These are phyloP conservation scores for Pandemis cinnamomeana DNA, from an alignment of 2,888 invertebrate genomes.

Conservation along the genomic window DNA sequence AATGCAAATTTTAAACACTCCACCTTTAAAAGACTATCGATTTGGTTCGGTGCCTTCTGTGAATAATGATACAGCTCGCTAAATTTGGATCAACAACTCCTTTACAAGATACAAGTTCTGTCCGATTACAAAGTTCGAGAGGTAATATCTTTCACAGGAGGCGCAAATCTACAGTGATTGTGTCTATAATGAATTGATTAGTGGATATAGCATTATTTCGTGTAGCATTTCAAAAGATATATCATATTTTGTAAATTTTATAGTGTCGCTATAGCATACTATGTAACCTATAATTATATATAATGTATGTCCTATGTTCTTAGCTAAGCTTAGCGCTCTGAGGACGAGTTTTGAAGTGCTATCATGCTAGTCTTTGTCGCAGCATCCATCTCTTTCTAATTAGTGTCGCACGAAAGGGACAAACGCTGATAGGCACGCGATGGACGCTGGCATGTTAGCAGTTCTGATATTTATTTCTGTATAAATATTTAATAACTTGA, in stretches of 20 bases:
- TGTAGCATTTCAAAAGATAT: slow-evolving; percentile 83
- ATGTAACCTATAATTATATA: slow-evolving; percentile 68
- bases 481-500: slow-evolving; percentile 40
- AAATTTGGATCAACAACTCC: not conserved
- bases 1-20: slow-evolving; percentile 31
- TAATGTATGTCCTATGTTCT: slow-evolving; percentile 76
- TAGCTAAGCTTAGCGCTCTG: slow-evolving; percentile 82
- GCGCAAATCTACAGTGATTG: slow-evolving; percentile 66
- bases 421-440: not conserved
- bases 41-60: slow-evolving; percentile 18
- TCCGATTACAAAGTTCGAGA: not conserved
- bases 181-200: slow-evolving; percentile 80
- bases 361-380: not conserved
- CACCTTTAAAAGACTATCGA: slow-evolving; percentile 37
- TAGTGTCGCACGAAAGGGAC: slow-evolving; percentile 6
- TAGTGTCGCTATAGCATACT: slow-evolving; percentile 81
- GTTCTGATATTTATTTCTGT: slow-evolving; percentile 39
- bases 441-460: slow-evolving; percentile 21
- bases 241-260: slow-evolving; percentile 85
- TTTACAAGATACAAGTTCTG: not conserved
- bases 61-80: not conserved
- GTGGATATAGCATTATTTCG: slow-evolving; percentile 79
- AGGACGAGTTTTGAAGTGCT: slow-evolving; percentile 63
- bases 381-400: slow-evolving; percentile 9
- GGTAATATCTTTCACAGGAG: slow-evolving; percentile 45